Base-by-base conservation (phyloP, 2,113 vertebrate species). In the Pseudorhombus dupliciocellatus region DNA sequence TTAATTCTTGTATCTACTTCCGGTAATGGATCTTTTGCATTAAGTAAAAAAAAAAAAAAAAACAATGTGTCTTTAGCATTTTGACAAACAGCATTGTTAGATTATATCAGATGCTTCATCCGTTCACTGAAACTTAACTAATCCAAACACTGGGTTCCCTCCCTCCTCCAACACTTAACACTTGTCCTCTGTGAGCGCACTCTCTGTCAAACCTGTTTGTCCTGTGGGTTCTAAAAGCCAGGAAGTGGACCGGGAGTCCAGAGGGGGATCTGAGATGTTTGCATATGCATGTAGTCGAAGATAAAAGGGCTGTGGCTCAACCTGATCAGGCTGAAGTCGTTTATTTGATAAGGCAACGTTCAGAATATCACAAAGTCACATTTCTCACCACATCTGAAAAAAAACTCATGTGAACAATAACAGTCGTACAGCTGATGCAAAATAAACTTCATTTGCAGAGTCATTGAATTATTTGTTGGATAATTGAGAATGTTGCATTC, bases 191-290 rank as follows among this genome's bases (percentile, higher is more conserved):
- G 44, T 66, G 11, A 74, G 58, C 12, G 44, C 64, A 89, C 66
- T 92, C 62, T 92, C 92, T 89, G 93, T 93, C 83, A 72, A 94
- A 94, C 93, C 90, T 62, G 93, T 94, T 92, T 74, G 73, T 73
- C 84, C 52, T 66, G 77, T 73, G 62, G 7, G 18, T 44, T 55
- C 68, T 6, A 50, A 40, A 11, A 44, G 21, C n/a, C 40, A 73
- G 24, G 18, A 61, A 25, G 14, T 54, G 5, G 24, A 22, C 54
- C 8, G 55, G 53, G n/a, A 40, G 73, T 60, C 62, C 75, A 60
- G 37, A 44, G n/a, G 22, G 3, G 22, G 40, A 5, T 51, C 58
- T 7, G 20, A 9, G 61, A 40, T 37, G 12, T 5, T n/a, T 20
- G 0, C 21, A 52, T 10, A 20, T 6, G 10, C 20, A 31, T 50